Evolutionary conservation across 35 echinoderm and acorn worm species (phyloP).

Genomic region (Hemicentrotus pulcherrimus): DNA sequence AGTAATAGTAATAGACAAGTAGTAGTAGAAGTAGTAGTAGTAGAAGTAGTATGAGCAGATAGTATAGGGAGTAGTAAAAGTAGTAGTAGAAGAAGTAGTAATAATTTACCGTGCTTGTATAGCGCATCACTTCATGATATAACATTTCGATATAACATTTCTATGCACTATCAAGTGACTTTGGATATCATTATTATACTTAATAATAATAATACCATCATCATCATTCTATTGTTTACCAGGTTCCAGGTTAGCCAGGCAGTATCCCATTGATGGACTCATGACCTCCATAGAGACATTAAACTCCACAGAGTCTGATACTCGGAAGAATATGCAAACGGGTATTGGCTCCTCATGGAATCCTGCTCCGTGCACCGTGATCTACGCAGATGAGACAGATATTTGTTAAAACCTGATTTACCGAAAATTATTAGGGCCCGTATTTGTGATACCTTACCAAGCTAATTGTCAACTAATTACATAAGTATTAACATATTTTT

Average conservation of each 20-base stretch:
- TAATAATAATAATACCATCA: no score
- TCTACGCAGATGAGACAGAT: not conserved
- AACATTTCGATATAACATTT: no score
- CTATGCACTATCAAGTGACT: no score
- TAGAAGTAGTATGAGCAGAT: no score
- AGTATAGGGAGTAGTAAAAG: not conserved
- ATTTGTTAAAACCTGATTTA: no score
- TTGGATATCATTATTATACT: no score
- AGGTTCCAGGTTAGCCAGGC: not conserved
- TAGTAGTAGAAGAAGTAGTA: not conserved
- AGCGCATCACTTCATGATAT: no score
- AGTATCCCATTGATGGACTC: not conserved
- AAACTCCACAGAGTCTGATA: not conserved
- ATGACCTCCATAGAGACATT: not conserved
- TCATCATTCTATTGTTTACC: not conserved
- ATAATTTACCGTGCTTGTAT: not conserved
- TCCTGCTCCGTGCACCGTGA: not conserved
- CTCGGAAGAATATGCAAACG: not conserved
- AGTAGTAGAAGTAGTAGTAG: not conserved
- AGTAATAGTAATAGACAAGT: not conserved
- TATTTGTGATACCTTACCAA: no score
- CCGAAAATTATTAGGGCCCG: no score
- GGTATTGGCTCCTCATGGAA: not conserved
- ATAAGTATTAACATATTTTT: no score
- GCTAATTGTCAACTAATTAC: no score